A percentile compares a stretch with the other conserved stretches of the same genome.
Evolutionary conservation across 2,113 vertebrate genomes (phyloP).

Genomic region (Podilymbus podiceps): DNA sequence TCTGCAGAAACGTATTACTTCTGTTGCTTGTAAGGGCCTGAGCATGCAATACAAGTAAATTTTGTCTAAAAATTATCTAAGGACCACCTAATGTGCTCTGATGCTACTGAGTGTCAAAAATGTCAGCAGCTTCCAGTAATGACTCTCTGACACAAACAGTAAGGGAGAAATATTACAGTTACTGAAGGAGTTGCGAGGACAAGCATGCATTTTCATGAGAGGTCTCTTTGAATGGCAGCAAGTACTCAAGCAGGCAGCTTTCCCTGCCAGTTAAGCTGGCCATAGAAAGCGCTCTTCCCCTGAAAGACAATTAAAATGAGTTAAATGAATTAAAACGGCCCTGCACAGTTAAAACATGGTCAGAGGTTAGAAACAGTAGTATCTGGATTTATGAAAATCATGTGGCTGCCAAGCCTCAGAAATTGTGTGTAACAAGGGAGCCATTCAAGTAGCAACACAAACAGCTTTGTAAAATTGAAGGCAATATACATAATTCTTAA

Average conservation of each 20-base stretch:
- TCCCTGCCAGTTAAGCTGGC: constrained; percentile 73
- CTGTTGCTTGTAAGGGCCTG: constrained; percentile 83
- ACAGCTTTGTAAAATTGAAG: constrained; percentile 71
- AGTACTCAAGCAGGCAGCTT: constrained; percentile 82
- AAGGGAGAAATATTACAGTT: constrained; percentile 89
- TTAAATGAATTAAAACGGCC: constrained; percentile 75
- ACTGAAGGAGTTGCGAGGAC: constrained; percentile 81
- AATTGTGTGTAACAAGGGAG: constrained; percentile 73
- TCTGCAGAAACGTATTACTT: constrained; percentile 69
- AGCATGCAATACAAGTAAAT: constrained; percentile 74
- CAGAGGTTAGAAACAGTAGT: constrained; percentile 74
- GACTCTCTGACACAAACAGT: constrained; percentile 93
- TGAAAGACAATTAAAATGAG: constrained; percentile 78
- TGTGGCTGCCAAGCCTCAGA: constrained; percentile 58
- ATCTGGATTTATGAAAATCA: constrained; percentile 70
- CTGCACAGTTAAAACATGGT: constrained; percentile 61
- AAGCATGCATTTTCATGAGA: constrained; percentile 89
- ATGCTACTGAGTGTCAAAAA: constrained; percentile 82
- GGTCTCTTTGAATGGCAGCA: constrained; percentile 78
- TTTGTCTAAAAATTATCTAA: constrained; percentile 83
- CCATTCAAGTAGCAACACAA: constrained; percentile 64
- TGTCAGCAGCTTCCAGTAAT: constrained; percentile 90
- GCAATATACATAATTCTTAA: constrained; percentile 69
- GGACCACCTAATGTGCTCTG: constrained; percentile 94
- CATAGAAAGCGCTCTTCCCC: constrained; percentile 55